Evolutionary conservation across 2,888 invertebrate genomes (phyloP).

Genomic region (Trilocha varians): DNA sequence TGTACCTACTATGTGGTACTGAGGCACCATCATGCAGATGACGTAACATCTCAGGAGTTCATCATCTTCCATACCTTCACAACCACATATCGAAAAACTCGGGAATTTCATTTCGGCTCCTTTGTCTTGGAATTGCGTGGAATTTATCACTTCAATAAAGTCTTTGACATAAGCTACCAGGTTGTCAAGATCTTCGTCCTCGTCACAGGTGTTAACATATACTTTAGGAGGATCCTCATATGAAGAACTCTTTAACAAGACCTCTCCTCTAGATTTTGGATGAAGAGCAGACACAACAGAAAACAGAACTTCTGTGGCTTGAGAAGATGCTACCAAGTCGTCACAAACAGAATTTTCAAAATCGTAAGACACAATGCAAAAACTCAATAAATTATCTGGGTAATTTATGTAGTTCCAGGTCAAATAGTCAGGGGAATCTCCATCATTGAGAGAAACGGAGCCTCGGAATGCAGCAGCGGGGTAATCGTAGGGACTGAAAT

Average conservation of each 20-base stretch:
- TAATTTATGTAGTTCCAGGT: background rate
- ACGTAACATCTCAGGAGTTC: conserved; percentile 10
- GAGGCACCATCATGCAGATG: conserved; percentile 6
- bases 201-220: too few relatives aligned
- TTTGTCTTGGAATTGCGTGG: conserved; percentile 1
- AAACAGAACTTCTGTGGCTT: conserved; percentile 4
- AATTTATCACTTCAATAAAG: conserved; percentile 1
- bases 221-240: background rate
- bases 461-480: background rate
- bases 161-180: background rate
- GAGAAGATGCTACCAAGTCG: background rate
- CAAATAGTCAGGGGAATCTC: background rate
- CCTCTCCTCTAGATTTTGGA: conserved; percentile 4
- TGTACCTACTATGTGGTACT: conserved; percentile 12
- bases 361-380: background rate
- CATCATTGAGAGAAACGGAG: background rate
- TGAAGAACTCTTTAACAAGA: background rate
- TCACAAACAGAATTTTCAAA: background rate
- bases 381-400: background rate
- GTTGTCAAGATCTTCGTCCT: conserved; percentile 1
- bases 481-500: background rate
- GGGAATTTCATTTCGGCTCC: background rate
- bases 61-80: background rate
- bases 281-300: conserved; percentile 9
- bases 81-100: background rate